Base-by-base conservation (phyloP, 2,888 invertebrate species). In the Drosophila bunnanda region DNA sequence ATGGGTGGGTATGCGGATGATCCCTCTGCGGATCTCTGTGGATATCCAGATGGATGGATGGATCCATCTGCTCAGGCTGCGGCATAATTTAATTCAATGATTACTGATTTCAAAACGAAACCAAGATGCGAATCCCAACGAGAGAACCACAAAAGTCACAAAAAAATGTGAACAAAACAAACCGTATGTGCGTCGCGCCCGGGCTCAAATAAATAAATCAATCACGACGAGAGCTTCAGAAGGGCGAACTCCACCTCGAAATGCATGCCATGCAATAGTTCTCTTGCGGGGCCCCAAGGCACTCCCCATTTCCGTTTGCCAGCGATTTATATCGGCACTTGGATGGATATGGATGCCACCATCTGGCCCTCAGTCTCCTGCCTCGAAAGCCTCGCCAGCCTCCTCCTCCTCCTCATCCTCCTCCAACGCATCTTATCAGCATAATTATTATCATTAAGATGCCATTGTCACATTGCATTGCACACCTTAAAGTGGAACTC, bases 61-160 rank as follows among this genome's bases (percentile, higher is more conserved):
- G 54, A 75, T 69, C 54, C 57, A n/a, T 44, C 52, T 48, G 46
- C 53, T 46, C 13, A 20, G 25, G 25, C 48, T 52, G 44, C 36
- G 20, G 54, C 87, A 80, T 86, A 88, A 87, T 87, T 89, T 86
- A 82, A 89, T 89, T 89, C 86, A 88, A 89, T 89, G 88, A 89
- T 89, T 89, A 87, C 88, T 78, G 86, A 88, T 86, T 89, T 82
- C 75, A 80, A 88, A 86, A 62, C 65, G 78, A 82, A 77, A 70
- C 76, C 62, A 66, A 83, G 77, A 82, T 71, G 76, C 70, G 73
- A 75, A 80, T 69, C 77, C 53, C 65, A 68, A 55, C 22, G 43
- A 20, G 38, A n/a, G n/a, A 60, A 76, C 15, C n/a, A 44, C 43
- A 43, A 20, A 25, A 25, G 25, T 5, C 2, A 25, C 7, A 36